Conservation (phyloP, 2,888 invertebrate genomes). For the Caenorhabditis macrosperma region DNA sequence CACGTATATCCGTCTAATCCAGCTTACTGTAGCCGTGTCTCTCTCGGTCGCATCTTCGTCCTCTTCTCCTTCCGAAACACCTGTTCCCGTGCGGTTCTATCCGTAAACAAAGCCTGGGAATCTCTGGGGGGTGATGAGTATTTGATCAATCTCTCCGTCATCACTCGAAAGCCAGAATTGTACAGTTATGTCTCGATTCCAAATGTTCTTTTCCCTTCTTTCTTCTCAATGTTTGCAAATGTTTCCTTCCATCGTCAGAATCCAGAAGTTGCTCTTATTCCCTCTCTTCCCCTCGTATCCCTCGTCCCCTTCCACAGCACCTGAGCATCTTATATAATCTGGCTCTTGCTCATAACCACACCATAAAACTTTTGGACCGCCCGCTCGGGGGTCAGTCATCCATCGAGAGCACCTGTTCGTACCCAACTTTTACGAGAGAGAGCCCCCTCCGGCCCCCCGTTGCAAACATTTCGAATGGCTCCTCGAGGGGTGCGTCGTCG, state of each 20-base stretch:
- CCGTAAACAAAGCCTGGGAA: constrained; percentile 39
- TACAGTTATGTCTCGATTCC: background rate
- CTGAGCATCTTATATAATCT: background rate
- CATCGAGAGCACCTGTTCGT: constrained; percentile 48
- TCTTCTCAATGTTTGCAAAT: background rate
- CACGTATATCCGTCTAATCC: constrained; percentile 45
- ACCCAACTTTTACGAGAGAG: constrained; percentile 40
- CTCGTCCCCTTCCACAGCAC: too few relatives aligned
- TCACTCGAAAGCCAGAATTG: background rate
- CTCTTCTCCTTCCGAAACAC: constrained; percentile 12
- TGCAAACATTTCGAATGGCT: constrained; percentile 31
- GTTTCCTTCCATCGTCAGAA: too few relatives aligned
- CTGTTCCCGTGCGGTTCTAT: constrained; percentile 9
- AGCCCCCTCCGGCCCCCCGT: constrained; percentile 22
- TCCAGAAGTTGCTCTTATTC: too few relatives aligned
- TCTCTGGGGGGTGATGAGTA: constrained; percentile 31
- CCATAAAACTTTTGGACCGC: constrained; percentile 18
- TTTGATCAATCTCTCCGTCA: constrained; percentile 30
- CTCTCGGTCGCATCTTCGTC: too few relatives aligned
- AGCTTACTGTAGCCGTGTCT: constrained; percentile 32
- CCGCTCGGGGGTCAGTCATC: constrained; percentile 30
- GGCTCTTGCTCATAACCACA: constrained; percentile 17
- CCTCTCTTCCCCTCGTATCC: too few relatives aligned
- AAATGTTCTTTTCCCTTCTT: background rate
- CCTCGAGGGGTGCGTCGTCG: background rate